Evolutionary conservation across 1,140 invertebrate genomes (phyloP), one percentile per base, ranked within the genome.

Genomic region (Megalonaias nervosa): DNA sequence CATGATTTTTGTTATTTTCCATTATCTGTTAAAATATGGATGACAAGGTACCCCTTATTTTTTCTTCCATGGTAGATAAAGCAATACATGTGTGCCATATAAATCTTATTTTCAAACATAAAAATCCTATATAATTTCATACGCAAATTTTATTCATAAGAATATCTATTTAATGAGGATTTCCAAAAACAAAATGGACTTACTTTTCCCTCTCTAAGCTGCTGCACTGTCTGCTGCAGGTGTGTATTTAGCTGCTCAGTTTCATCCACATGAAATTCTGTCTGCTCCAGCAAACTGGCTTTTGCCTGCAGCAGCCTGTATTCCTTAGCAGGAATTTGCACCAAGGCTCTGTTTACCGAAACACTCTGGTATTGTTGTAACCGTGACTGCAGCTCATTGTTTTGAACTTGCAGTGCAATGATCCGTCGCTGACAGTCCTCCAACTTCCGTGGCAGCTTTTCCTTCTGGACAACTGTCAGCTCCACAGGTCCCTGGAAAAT

Each of bases 341-440:
- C 72, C 72, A 81, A 81, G 48, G 81, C 75, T 57, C 72, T 71
- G 75, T 61, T 77, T 71, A 62, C 70, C 75, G 75, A 77, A 77
- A 77, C 57, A 55, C 74, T 62, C 69, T 65, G 62, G 56, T 56
- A 55, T 60, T 60, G 57, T 38, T 79, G 81, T 67, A 79, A 69
- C 57, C 77, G 58, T 26, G 80, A 71, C 73, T 84, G 81, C 58
- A 83, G 80, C 61, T 84, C 70, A 31, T 84, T 81, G 66, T 85
- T 81, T 31, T 85, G 81, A 68, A 80, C 77, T 78, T 86, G 84
- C 31, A 87, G 81, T 56, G 83, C 75, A 21, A 86, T 74, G 17
- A 88, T 81, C 65, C 82, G 77, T 38, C 83, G 81, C 74, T 88
- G 87, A 81, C 85, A 88, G 57, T 88, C 87, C 69, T 88, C 87